Conservation (phyloP, 37 sponge, comb jelly and placozoan genomes). For the Hormiphora californensis region DNA sequence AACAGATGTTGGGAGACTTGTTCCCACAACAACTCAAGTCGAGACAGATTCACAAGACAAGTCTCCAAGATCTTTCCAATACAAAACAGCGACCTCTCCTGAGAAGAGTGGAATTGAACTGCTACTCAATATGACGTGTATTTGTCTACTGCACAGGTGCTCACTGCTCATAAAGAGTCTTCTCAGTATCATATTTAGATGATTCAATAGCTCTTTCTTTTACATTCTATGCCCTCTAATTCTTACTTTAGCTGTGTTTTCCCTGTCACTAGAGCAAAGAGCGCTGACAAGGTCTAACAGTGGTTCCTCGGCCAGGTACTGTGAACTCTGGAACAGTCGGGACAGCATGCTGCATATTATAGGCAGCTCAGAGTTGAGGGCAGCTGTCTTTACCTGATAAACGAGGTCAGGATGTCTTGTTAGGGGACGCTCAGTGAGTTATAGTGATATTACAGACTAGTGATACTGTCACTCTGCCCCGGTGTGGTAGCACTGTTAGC, state of each 20-base stretch:
- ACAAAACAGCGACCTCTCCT: constrained; percentile 71
- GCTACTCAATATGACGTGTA: too few species aligned
- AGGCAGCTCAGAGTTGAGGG: constrained; percentile 49
- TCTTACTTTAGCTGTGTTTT: neutral
- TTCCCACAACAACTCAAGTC: constrained; percentile 66
- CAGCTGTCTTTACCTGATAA: constrained; percentile 52
- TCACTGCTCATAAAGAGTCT: too few species aligned
- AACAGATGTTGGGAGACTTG: constrained; percentile 63
- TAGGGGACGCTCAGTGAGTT: too few species aligned
- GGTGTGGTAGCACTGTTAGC: neutral
- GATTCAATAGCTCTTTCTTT: too few species aligned
- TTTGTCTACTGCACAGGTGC: too few species aligned
- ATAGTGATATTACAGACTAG: too few species aligned
- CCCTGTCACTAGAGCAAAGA: constrained; percentile 59
- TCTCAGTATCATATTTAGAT: too few species aligned
- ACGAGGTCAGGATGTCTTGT: too few species aligned
- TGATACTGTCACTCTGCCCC: too few species aligned
- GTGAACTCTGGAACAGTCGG: constrained; percentile 71
- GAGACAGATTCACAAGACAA: constrained; percentile 59
- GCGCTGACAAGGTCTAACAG: constrained; percentile 60
- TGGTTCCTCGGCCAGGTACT: constrained; percentile 60
- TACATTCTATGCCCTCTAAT: too few species aligned
- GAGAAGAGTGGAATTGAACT: too few species aligned
- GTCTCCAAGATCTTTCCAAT: constrained; percentile 67
- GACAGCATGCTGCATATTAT: constrained; percentile 59